phyloP scores from a whole-genome alignment of 2,797 vertebrate species.

The Squalus acanthias region DNA sequence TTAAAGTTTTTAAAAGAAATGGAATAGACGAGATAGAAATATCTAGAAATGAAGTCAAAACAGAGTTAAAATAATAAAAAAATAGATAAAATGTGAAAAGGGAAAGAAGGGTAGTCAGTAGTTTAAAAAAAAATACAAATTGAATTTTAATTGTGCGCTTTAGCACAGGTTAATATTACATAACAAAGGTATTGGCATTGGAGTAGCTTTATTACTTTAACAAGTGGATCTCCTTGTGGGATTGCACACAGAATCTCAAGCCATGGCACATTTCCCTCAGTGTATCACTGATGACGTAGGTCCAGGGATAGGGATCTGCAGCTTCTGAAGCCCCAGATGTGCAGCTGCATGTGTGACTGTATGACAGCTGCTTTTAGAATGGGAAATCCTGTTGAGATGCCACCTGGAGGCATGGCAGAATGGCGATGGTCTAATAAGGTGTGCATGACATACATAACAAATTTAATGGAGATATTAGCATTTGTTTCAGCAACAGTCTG shows the following conservation, averaged over 20 bases:
- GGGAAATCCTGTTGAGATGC: neutral
- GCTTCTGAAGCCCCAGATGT: neutral
- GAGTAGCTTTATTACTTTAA: neutral
- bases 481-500: neutral
- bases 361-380: neutral
- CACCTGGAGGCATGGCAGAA: neutral
- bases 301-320: neutral
- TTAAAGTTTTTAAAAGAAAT: neutral
- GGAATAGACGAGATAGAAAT: neutral
- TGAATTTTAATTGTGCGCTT: neutral
- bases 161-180: neutral
- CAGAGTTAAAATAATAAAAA: neutral
- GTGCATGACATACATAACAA: neutral
- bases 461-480: neutral
- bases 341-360: neutral
- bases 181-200: neutral
- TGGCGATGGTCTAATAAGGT: neutral
- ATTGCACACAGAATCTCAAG: neutral
- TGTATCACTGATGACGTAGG: neutral
- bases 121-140: neutral
- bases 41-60: neutral
- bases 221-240: neutral
- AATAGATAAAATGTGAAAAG: neutral
- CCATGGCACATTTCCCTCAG: neutral
- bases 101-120: neutral